Conservation (phyloP, 2,888 invertebrate genomes). For the Cataglyphis livida region DNA sequence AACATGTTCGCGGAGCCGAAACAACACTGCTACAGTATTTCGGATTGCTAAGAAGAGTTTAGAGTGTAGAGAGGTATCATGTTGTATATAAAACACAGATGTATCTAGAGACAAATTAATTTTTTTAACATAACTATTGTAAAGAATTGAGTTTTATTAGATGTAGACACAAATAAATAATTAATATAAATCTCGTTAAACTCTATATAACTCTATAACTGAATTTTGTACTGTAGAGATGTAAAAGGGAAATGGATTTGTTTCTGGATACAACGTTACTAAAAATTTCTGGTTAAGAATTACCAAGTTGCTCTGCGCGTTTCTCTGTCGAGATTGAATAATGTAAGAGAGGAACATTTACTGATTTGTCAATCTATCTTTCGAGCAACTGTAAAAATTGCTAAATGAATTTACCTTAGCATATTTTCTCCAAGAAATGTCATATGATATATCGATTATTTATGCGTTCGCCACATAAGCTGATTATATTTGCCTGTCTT, state of each 20-base stretch:
- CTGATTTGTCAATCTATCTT: not conserved
- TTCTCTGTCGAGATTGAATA: not conserved
- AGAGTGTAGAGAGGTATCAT: not conserved
- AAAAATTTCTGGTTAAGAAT: constrained; percentile 18
- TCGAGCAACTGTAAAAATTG: not conserved
- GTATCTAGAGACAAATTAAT: constrained; percentile 44
- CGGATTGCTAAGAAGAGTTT: constrained; percentile 13
- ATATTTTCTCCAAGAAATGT: not conserved
- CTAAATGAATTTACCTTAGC: constrained; percentile 33
- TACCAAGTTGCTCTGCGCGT: not conserved
- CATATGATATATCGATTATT: constrained; percentile 4
- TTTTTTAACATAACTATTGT: constrained; percentile 25
- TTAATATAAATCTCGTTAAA: constrained; percentile 39
- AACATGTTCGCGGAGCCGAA: not conserved
- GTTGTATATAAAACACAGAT: constrained; percentile 39
- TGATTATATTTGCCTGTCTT: constrained; percentile 26
- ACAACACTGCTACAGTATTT: constrained; percentile 7
- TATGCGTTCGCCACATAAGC: not conserved
- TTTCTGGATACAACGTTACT: constrained; percentile 18
- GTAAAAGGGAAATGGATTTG: constrained; percentile 33
- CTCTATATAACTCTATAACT: constrained; percentile 8
- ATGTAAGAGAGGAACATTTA: not conserved
- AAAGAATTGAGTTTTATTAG: constrained; percentile 23
- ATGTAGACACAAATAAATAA: not conserved
- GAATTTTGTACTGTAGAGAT: constrained; percentile 17